Evolutionary conservation across 1,140 invertebrate species (phyloP), one percentile per base, ranked within the genome.

Genomic region (Lysiphlebus fabarum): DNA sequence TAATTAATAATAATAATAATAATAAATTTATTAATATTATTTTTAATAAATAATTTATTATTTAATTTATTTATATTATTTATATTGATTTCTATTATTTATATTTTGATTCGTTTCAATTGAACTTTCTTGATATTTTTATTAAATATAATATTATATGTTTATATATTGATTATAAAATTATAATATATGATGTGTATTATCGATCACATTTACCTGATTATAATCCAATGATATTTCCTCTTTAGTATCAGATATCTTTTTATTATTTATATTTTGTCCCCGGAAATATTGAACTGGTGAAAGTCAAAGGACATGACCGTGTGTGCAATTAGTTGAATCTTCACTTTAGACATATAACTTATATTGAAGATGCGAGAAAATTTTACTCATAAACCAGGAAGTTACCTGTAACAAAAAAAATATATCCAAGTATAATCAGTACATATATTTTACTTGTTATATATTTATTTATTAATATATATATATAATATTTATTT

Each of bases 251-350:
- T 17, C 45, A 4, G 17, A 26, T 48, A 11, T 2, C 7, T 26
- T 9, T 48, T 9, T 48, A 12, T 48, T 48, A 33, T 17, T 26
- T 7, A 33, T 26, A 5, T 40, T 17, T 7, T 17, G 14, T 8
- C 6, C 8, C 17, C 45, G 45, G n/a, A 26, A 48, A 48, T 48
- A 12, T 48, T 26, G 38, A 48, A 17, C 17, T 17, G 45, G 45
- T 26, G 45, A 48, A 48, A 48, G 45, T 48, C 45, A 48, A 48
- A 48, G 45, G 45, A 48, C 45, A 17, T 14, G 45, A 48, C 45
- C 45, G 45, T 14, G 45, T 48, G 45, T 26, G 17, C 45, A 48
- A 48, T 48, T 48, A 48, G 45, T 48, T 48, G 17, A 26, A 26
- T 26, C 45, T 17, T 48, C 45, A 26, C 26, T 17, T 26, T 14